Base-by-base conservation (phyloP, 1,140 invertebrate species). In the Hypsibius dujardini region DNA sequence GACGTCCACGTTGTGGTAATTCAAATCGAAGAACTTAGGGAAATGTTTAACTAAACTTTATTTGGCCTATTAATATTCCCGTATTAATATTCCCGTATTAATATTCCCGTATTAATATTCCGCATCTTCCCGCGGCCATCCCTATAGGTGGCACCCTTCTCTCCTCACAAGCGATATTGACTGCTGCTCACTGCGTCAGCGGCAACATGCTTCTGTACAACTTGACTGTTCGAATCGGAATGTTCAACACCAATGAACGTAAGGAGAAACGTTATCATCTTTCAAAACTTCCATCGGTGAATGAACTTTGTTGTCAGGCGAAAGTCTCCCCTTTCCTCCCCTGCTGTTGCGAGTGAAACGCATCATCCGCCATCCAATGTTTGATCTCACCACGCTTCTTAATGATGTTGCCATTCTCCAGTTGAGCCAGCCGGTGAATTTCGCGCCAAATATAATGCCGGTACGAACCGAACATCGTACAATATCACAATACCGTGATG, bases 331-430 rank as follows among this genome's bases (percentile, higher is more conserved):
- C 12, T 67, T 67, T 67, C 62, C 62, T 12, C 62, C 62, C 3
- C 12, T 67, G 42, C 12, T 15, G 42, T 42, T 12, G 62, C 62
- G 62, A 3, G 87, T 90, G 0, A 76, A 75, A 12, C 77, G 81
- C 2, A 81, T 85, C 2, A 77, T 84, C 1, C 77, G 82, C 0
- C 86, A 87, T 77, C 79, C 81, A 69, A 70, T 80, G 14, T 85
- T 79, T 75, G 77, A 80, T 56, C 71, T 74, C 1, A 76, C 79
- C 56, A 83, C 83, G 1, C 76, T 88, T 0, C 84, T 81, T 76
- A 86, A 88, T 73, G 87, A 89, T 75, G 78, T 87, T 1, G 87
- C 86, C 2, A 74, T 89, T 2, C 74, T 89, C 1, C 79, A 86
- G 47, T 77, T 88, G 2, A 76, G 82, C 1, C 74, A 80, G 1